Evolutionary conservation across 2,797 vertebrate genomes (phyloP), one percentile per base, ranked within the genome.

Genomic region (Podarcis siculus): DNA sequence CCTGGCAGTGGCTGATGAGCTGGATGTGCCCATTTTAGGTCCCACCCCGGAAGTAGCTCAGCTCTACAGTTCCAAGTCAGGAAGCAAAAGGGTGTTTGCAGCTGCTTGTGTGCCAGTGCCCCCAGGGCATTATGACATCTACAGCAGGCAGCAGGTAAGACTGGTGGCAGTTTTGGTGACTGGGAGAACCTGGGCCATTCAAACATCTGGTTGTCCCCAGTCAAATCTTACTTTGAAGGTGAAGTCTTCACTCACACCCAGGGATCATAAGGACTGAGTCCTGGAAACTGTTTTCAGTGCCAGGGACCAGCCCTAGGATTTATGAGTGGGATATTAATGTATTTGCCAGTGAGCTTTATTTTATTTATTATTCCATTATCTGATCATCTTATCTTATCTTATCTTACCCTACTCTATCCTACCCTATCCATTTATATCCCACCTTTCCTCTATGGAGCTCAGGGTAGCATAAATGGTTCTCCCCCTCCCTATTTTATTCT

Each of bases 1-100:
- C 89, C 90, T 99, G 95, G 98, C 97, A 0, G 98, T 99, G 95
- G 98, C 98, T 0, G 98, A 99, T 69, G 94, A 97, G 93, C 94
- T 99, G 15, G 95, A 95, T n/a, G 94, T 99, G 66, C 98, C 98
- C 5, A 81, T 99, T 45, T 90, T 99, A 91, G 98, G 97, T 90
- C 93, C 98, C 0, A 98, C 97, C 91, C 98, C 98, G 2, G 95
- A 97, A 30, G 91, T 98, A 79, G 97, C 96, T 89, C 97, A 96
- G 79, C 96, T 98, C 45, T 98, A 97, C 49, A 95, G 97, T 45
- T 96, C 96, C 89, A 99, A 98, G 93, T 98, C 98, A 21, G 98
- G 98, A 93, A 97, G 96, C 78, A 98, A 96, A 94, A 96, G 85
- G n/a, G 94, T 99, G 86, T 98, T 99, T 89, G 90, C 83, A 1